Base-by-base conservation (phyloP, 2,797 vertebrate genomes). In the Apogon hyalosoma region DNA sequence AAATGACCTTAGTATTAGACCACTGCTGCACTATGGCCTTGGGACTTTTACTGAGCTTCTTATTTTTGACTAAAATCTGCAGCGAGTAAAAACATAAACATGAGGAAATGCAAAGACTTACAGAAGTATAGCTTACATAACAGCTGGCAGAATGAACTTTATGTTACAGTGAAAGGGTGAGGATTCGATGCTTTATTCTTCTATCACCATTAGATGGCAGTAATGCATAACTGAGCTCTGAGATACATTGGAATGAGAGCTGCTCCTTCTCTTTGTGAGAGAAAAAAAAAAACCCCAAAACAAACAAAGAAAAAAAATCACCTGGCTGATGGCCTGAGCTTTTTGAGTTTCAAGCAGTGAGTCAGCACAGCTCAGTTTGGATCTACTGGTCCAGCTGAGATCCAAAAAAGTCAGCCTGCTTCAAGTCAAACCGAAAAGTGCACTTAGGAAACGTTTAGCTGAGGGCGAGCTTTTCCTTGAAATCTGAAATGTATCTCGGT, bases 201-300 rank as follows among this genome's bases (percentile, higher is more conserved):
- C 7, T 6, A 39, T 77, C 73, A 67, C 92, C 94, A 93, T 90
- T 90, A 94, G 94, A 92, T 94, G 94, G 94, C 94, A 93, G 88
- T 94, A 85, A 93, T 90, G 88, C 86, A 92, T 89, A 92, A 77
- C 86, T 21, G 28, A 86, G 87, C 16, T 59, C 0, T 21, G 57
- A 3, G 46, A 43, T 47, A 49, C 36, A 8, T 15, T 39, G 54
- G 5, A 55, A 50, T 3, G 0, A 55, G 36, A 50, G 28, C 39
- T 21, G 50, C 51, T 71, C 63, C 41, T 80, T 58, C 59, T 76
- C 57, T 79, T 64, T 50, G 67, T 48, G 55, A 84, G 70, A 80
- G 50, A 47, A 16, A 33, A 41, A 58, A 45, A 46, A 60, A 58
- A 24, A 24, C 2, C 21, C 21, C 21, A 24, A 24, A 24, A 24